These are phyloP conservation scores for Marronus borbonicus DNA, from an alignment of 2,888 invertebrate genomes.

Conservation along the genomic window DNA sequence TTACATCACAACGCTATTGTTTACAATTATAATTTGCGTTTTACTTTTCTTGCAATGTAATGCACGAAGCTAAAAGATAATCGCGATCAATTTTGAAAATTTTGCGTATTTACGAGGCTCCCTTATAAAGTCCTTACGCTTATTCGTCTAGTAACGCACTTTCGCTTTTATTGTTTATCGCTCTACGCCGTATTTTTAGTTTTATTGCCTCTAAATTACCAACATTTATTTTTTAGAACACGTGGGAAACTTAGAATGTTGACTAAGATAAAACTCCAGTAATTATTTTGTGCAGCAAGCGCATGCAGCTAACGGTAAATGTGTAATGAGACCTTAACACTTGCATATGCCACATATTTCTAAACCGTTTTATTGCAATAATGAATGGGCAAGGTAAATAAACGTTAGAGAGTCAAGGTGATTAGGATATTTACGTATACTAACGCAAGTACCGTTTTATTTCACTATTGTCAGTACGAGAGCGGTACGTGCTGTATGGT, in stretches of 20 bases:
- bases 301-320: constrained; percentile 14
- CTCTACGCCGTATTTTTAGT: background rate
- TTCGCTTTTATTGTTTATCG: constrained; percentile 20
- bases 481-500: too few relatives aligned
- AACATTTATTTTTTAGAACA: background rate
- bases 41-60: too few relatives aligned
- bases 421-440: constrained; percentile 1
- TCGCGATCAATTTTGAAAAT: too few relatives aligned
- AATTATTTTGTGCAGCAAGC: background rate
- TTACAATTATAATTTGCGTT: too few relatives aligned
- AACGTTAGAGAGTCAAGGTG: constrained; percentile 26
- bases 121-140: background rate
- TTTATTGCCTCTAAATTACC: background rate
- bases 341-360: constrained; percentile 31
- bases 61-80: too few relatives aligned
- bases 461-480: too few relatives aligned
- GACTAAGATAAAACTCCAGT: background rate
- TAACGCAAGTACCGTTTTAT: background rate
- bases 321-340: constrained; percentile 31
- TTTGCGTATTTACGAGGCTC: too few relatives aligned
- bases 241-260: background rate
- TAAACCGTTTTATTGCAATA: constrained; percentile 25
- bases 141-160: background rate
- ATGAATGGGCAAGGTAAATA: constrained; percentile 27
- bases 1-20: too few relatives aligned